These are phyloP conservation scores for Actinopyga echinites DNA, from an alignment of 53 echinoderm and acorn worm species.

Conservation along the genomic window DNA sequence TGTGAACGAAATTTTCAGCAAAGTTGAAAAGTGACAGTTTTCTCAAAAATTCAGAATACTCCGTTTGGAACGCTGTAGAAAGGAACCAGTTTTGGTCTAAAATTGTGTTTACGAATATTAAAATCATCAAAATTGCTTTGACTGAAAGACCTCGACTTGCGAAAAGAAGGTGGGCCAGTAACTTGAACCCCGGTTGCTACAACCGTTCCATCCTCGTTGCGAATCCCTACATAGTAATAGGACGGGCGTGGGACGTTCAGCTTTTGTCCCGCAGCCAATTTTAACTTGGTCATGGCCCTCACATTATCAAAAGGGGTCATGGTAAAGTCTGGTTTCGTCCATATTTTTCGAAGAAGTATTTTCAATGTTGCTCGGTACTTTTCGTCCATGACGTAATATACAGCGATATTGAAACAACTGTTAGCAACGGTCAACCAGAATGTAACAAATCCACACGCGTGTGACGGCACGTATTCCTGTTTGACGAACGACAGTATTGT, in stretches of 20 bases:
- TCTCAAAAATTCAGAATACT: no score
- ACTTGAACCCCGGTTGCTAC: constrained; percentile 20
- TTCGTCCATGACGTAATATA: constrained; percentile 54
- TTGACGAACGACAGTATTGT: background rate
- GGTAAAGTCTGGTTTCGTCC: background rate
- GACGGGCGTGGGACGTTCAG: background rate
- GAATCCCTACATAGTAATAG: constrained; percentile 34
- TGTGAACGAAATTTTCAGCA: no score
- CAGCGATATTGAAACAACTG: constrained; percentile 48
- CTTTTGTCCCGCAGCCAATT: background rate
- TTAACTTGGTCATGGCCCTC: background rate
- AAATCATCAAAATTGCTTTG: background rate
- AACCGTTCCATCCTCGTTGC: constrained; percentile 39
- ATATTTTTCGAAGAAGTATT: background rate
- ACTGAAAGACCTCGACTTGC: no score
- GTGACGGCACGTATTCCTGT: background rate
- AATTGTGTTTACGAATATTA: constrained; percentile 10
- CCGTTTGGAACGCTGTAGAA: constrained; percentile 27
- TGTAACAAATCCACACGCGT: constrained; percentile 11
- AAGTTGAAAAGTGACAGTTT: no score
- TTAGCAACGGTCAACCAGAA: constrained; percentile 53
- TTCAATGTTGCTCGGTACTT: constrained; percentile 31
- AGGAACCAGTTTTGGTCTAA: background rate
- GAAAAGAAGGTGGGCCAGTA: background rate
- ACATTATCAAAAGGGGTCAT: no score